phyloP scores from a whole-genome alignment of 2,113 vertebrate genomes.

The Nicator chloris region DNA sequence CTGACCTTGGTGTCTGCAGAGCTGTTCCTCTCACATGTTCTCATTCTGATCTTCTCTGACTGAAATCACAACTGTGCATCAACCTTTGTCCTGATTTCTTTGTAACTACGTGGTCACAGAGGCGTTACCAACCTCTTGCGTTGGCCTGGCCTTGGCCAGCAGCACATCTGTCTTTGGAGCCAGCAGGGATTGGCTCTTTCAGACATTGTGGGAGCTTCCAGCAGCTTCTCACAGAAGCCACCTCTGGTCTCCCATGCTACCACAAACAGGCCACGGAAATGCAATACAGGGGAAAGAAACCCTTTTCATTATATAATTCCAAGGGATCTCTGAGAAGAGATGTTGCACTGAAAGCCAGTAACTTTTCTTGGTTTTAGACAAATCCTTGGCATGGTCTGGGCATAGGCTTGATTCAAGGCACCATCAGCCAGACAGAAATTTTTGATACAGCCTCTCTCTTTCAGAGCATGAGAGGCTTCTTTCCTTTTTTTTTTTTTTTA shows the following conservation, averaged over 20 bases:
- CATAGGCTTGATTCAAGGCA: background rate
- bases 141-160: background rate
- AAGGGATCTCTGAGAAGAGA: background rate
- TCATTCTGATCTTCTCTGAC: background rate
- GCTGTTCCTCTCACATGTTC: background rate
- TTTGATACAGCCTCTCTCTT: background rate
- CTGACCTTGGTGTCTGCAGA: background rate
- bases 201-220: background rate
- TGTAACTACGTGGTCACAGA: background rate
- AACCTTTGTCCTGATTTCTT: background rate
- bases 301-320: background rate
- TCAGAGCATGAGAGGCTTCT: background rate
- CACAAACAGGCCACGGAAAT: background rate
- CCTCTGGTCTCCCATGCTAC: background rate
- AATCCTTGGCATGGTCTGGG: background rate
- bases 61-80: background rate
- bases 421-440: background rate
- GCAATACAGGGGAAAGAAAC: background rate
- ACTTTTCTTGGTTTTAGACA: background rate
- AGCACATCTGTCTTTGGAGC: background rate
- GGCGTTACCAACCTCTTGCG: fast-evolving
- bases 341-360: background rate
- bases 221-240: background rate
- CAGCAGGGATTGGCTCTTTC: background rate
- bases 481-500: background rate